Conservation (phyloP, 2,888 invertebrate species). For the Criorhina ranunculi region DNA sequence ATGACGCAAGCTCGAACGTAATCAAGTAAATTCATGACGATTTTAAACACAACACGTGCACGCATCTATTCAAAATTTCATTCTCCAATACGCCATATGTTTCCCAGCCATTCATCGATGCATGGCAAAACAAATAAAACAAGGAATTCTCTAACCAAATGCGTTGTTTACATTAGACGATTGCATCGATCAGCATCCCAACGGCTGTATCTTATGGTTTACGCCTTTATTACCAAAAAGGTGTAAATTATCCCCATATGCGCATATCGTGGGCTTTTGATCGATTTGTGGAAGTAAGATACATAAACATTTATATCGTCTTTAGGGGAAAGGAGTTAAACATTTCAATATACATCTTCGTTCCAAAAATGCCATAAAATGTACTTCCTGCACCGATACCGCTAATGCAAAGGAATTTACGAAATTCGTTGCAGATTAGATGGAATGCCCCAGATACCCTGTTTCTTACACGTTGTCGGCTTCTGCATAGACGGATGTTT, state of each 20-base stretch:
- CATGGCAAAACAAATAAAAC: slow-evolving; percentile 44
- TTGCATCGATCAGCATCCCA: slow-evolving; percentile 43
- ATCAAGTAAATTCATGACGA: no score
- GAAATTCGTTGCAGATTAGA: slow-evolving; percentile 56
- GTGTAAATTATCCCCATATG: slow-evolving; percentile 45
- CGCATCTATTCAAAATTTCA: neutral
- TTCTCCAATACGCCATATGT: slow-evolving; percentile 26
- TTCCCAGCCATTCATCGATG: slow-evolving; percentile 29
- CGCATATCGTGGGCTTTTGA: slow-evolving; percentile 36
- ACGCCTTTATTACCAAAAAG: slow-evolving; percentile 22
- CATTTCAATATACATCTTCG: slow-evolving; percentile 37
- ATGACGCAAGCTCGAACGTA: no score
- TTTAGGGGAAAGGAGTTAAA: neutral
- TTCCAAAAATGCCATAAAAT: slow-evolving; percentile 47
- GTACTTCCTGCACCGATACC: slow-evolving; percentile 41
- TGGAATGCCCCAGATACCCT: slow-evolving; percentile 42
- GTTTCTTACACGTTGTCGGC: slow-evolving; percentile 37
- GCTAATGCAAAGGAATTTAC: slow-evolving; percentile 33
- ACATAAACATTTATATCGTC: slow-evolving; percentile 54
- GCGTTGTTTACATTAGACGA: slow-evolving; percentile 51
- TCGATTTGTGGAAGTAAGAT: slow-evolving; percentile 29
- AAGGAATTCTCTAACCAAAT: slow-evolving; percentile 30
- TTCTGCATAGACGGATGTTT: slow-evolving; percentile 41
- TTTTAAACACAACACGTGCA: neutral
- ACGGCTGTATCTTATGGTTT: slow-evolving; percentile 13